These are phyloP conservation scores for Eulemur coronatus DNA, from an alignment of 2,797 vertebrate genomes.

Conservation along the genomic window DNA sequence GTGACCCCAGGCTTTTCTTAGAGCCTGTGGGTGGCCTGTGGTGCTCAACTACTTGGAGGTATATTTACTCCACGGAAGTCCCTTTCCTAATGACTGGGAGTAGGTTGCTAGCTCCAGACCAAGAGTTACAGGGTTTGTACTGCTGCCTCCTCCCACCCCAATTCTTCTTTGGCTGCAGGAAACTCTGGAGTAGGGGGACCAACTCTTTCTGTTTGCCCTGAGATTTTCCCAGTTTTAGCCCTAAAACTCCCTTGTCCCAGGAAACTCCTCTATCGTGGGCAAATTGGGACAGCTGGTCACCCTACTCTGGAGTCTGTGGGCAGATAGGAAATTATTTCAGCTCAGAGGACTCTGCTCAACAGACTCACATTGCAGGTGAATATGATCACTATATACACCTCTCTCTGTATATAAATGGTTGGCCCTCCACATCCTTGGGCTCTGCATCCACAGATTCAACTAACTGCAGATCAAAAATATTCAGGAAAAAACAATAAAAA, in stretches of 20 bases:
- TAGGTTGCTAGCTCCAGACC: neutral
- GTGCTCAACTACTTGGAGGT: neutral
- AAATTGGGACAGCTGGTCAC: neutral
- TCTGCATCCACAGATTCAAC: neutral
- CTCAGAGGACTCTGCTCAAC: neutral
- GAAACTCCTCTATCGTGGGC: neutral
- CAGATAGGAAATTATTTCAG: neutral
- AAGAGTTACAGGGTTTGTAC: neutral
- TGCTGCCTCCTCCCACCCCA: neutral
- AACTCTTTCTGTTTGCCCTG: neutral
- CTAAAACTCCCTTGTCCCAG: neutral
- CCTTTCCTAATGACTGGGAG: neutral
- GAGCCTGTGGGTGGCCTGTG: too few relatives aligned
- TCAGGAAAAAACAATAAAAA: neutral
- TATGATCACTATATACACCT: neutral
- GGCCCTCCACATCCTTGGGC: neutral
- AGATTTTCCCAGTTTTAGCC: neutral
- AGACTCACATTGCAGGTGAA: neutral
- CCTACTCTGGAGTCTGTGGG: neutral
- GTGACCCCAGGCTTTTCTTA: neutral
- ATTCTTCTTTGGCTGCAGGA: neutral
- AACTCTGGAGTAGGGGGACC: neutral
- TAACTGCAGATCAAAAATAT: neutral
- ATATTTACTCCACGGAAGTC: neutral
- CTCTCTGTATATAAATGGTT: neutral